Evolutionary conservation across 2,797 vertebrate species (phyloP).

Genomic region (Eurystomus glaucurus): DNA sequence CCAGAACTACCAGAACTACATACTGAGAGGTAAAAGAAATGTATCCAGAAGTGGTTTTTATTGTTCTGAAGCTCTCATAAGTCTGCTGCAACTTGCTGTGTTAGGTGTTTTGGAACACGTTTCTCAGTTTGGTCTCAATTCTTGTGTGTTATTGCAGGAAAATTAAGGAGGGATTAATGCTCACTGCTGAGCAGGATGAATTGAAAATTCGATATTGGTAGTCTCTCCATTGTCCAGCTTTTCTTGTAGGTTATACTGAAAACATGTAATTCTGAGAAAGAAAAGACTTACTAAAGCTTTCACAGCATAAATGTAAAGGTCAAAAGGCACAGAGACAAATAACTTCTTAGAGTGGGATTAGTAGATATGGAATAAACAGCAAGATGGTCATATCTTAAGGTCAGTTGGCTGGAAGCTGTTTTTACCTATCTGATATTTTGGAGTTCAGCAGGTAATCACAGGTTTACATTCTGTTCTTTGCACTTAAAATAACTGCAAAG

Average conservation of each 20-base stretch:
- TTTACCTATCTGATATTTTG: neutral
- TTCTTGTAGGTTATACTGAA: neutral
- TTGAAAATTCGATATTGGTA: neutral
- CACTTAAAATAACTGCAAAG: neutral
- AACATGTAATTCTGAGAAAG: neutral
- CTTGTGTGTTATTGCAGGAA: neutral
- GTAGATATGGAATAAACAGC: neutral
- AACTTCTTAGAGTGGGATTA: neutral
- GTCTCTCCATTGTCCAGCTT: neutral
- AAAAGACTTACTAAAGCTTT: neutral
- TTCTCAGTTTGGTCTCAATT: neutral
- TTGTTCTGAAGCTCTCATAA: neutral
- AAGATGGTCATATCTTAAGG: neutral
- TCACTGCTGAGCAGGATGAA: rapidly evolving
- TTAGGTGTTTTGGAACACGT: neutral
- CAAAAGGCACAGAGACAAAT: neutral
- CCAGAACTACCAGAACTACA: conserved; percentile 99
- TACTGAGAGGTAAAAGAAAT: conserved; percentile 92
- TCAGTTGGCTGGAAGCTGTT: neutral
- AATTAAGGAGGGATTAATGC: neutral
- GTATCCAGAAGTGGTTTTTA: neutral
- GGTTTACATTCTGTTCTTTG: neutral
- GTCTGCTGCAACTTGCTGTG: neutral
- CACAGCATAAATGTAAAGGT: neutral
- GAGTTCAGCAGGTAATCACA: neutral